Base-by-base conservation (phyloP, 2,888 invertebrate genomes). In the Empis livida region DNA sequence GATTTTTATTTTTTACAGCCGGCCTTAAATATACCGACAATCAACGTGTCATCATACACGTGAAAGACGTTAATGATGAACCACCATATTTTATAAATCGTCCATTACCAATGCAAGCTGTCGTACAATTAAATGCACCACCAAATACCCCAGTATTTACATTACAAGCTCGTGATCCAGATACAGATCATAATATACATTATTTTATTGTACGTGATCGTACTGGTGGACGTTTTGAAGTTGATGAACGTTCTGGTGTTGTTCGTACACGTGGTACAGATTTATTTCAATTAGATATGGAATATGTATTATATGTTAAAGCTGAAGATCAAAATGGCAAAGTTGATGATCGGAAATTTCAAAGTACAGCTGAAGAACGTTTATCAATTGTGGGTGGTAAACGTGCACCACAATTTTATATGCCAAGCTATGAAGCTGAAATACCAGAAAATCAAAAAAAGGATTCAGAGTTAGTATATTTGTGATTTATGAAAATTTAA, bases 391-490 rank as follows among this genome's bases (percentile, higher is more conserved):
- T 94, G 17, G 96, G 95, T n/a, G 97, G 96, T 49, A 93, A 95
- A 64, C 76, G 96, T 32, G 90, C 94, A 0, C 99, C 99, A 0
- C 97, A 99, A 71, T 97, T 99, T 73, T 95, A 93, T 68, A 83
- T 95, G 77, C 86, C 87, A 8, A 85, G 87, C 58, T 99, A 97
- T 67, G 88, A 89, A 63, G 92, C 94, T 0, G 91, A 91, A 64
- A 94, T 97, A 55, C 91, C 92, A 2, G 97, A 99, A 71, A 94
- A 94, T 68, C 91, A 93, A 73, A 91, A 89, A 68, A 93, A 93
- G 69, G 94, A 94, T 69, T 91, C 93, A 43, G 94, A 93, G 94
- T 95, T 75, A 84, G 89, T 77, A 45, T 16, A 14, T 16, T 17
- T n/a, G 13, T 23, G 3, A 20, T 23, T 42, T n/a, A 20, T 32